Base-by-base conservation (phyloP, 2,888 invertebrate genomes). In the Fragum whitleyi region DNA sequence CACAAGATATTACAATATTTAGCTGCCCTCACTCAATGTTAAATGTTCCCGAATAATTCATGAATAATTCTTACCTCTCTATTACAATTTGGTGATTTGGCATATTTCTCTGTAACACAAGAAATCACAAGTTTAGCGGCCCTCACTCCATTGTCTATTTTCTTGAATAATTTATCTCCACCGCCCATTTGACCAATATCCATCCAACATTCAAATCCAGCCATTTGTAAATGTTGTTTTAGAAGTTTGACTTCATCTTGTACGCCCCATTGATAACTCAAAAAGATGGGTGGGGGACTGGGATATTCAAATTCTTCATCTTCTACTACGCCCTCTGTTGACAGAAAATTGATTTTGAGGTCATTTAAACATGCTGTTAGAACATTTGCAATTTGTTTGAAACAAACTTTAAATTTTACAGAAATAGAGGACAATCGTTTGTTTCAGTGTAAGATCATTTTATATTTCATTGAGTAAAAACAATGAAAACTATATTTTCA, bases 171-270 rank as follows among this genome's bases (percentile, higher is more conserved):
- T 77, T 93, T 93, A 83, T 93, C 93, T 21, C 93, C 93, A 0
- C 93, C 93, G 21, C 93, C 93, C 93, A 93, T 93, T 83, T 93
- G 92, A 42, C 93, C 93, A 59, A 92, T 90, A 82, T 93, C 93
- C 91, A 93, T 90, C 93, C 93, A 93, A 77, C 92, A 92, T 42
- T 87, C 86, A 77, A 89, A 92, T 16, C 93, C 93, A 2, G 92
- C 93, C 91, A 89, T 90, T 74, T 89, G 88, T 62, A 93, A 87
- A 77, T 93, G 92, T n/a, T 91, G 87, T 53, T 88, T 85, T 28
- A 93, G 80, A 11, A 91, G 77, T 77, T 91, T 91, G 28, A 92
- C 92, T 86, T 93, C 91, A n/a, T 88, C 78, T 79, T 93, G 93
- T 69, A 91, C 86, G 16, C 90, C 91, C 93, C 93, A 93, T 83